These are phyloP conservation scores for Mycetomoellerius zeteki DNA, from an alignment of 1,140 invertebrate genomes.

Conservation along the genomic window DNA sequence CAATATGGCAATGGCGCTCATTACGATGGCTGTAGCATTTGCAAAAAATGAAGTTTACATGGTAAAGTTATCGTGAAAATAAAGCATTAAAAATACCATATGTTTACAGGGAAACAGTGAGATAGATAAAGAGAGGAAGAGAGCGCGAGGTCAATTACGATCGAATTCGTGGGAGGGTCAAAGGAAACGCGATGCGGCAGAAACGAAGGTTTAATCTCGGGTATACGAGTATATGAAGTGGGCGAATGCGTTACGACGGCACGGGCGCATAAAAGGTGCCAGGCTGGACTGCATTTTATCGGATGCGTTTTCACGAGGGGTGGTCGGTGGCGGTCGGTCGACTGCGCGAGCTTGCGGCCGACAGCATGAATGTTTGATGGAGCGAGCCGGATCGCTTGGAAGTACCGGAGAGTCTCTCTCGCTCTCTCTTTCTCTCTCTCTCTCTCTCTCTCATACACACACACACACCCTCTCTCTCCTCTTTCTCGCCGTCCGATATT, in stretches of 20 bases:
- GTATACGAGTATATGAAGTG: constrained; percentile 58
- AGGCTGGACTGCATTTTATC: constrained; percentile 68
- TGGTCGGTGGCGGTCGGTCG: constrained; percentile 21
- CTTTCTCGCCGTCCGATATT: constrained; percentile 71
- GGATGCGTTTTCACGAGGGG: constrained; percentile 66
- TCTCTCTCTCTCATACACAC: constrained; percentile 22
- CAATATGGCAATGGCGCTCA: neutral
- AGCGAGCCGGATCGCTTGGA: constrained; percentile 71
- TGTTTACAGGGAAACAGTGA: constrained; percentile 6
- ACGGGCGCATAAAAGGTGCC: constrained; percentile 57
- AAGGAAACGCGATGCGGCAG: constrained; percentile 34
- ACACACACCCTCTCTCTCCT: neutral
- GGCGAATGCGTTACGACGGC: constrained; percentile 47
- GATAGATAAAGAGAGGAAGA: neutral
- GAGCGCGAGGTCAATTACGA: constrained; percentile 39
- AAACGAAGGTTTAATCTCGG: constrained; percentile 59
- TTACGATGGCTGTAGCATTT: neutral
- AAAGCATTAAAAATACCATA: constrained; percentile 47
- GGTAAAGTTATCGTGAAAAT: neutral
- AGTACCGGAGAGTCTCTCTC: constrained; percentile 50
- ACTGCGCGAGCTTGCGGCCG: constrained; percentile 67
- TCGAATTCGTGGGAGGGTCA: constrained; percentile 45
- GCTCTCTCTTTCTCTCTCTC: constrained; percentile 29
- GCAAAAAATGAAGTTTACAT: neutral
- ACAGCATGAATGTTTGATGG: constrained; percentile 77